phyloP scores from a whole-genome alignment of 2,113 vertebrate genomes.

The Pseudois nayaur region DNA sequence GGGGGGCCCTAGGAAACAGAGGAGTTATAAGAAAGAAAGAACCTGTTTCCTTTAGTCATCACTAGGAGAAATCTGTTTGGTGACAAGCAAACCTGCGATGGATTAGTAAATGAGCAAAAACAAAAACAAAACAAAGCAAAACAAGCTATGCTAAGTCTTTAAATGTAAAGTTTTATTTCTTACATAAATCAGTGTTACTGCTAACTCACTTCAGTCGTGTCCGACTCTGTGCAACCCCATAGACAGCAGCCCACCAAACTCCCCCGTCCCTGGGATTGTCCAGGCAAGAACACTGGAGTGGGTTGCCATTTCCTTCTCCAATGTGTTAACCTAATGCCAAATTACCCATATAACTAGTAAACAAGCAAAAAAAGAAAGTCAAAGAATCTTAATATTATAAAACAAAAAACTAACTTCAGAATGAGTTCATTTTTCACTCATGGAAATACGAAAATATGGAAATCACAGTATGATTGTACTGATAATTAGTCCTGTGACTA shows the following conservation, averaged over 20 bases:
- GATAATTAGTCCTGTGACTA: neutral
- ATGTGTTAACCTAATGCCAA: neutral
- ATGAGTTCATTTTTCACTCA: neutral
- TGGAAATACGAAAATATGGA: neutral
- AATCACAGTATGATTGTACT: neutral
- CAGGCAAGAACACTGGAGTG: no score
- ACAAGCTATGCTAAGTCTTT: neutral
- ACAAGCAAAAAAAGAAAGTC: neutral
- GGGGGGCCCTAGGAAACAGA: neutral
- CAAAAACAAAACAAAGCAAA: neutral
- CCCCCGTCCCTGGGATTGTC: no score
- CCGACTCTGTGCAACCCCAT: no score
- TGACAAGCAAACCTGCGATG: neutral
- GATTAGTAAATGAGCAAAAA: neutral
- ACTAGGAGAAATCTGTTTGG: neutral
- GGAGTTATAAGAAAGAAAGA: neutral
- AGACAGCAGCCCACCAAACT: no score
- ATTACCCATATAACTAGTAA: neutral
- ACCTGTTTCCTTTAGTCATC: neutral
- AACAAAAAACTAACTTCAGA: neutral
- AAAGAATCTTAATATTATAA: neutral
- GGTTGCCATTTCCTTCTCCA: no score
- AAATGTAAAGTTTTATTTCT: neutral
- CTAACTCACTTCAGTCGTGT: no score
- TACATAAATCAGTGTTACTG: neutral